Percentiles rank a stretch among this genome's conserved stretches.
These are phyloP conservation scores for Podarcis muralis DNA, from an alignment of 2,113 vertebrate species.

Conservation along the genomic window DNA sequence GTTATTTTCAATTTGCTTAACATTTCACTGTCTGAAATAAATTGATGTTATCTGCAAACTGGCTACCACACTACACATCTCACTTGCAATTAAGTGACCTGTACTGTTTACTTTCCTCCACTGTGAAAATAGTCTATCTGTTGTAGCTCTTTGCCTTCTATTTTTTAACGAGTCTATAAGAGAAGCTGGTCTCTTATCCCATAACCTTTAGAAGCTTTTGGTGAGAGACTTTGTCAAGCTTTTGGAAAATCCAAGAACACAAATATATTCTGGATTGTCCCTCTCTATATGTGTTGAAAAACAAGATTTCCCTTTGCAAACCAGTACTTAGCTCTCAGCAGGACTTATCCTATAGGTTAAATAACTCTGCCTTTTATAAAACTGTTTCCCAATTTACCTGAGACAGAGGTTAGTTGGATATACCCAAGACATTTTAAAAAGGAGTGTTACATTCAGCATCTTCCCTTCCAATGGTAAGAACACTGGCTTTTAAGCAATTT, in stretches of 20 bases:
- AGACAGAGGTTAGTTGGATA: background rate
- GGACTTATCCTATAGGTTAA: background rate
- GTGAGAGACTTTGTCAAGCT: background rate
- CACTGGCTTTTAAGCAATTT: background rate
- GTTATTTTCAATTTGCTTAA: background rate
- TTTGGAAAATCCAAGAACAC: too few relatives aligned
- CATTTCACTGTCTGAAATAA: background rate
- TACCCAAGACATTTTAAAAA: background rate
- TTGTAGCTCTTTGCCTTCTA: background rate
- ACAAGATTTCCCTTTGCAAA: background rate
- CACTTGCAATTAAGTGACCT: too few relatives aligned
- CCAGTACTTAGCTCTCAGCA: background rate
- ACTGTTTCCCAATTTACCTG: background rate
- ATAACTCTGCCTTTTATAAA: background rate
- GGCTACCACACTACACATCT: background rate
- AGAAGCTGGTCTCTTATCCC: background rate
- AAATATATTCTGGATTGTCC: too few relatives aligned
- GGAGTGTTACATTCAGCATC: background rate
- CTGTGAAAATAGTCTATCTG: background rate
- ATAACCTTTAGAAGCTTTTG: background rate
- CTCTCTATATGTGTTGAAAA: too few relatives aligned
- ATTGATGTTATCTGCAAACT: background rate
- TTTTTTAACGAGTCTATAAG: background rate
- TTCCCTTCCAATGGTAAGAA: background rate
- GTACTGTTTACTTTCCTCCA: background rate